Evolutionary conservation across 2,888 invertebrate species (phyloP).

Genomic region (Pycnomerus fuliginosus): DNA sequence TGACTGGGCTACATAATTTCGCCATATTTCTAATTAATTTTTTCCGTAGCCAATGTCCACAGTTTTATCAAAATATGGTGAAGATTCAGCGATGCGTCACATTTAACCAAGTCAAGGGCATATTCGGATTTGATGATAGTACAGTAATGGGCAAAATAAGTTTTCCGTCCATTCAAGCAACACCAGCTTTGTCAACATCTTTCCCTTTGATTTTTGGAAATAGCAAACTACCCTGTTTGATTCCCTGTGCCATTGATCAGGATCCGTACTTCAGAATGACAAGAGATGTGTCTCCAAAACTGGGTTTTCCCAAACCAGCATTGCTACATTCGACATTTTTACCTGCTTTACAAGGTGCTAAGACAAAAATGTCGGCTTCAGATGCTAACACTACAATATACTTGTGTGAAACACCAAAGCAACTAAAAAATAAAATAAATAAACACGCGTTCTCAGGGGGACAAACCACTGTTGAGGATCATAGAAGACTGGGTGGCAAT

Average conservation of each 20-base stretch:
- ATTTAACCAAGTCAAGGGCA: slow-evolving; percentile 96
- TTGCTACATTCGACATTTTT: slow-evolving; percentile 70
- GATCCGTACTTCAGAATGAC: slow-evolving; percentile 99
- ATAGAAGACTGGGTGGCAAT: slow-evolving; percentile 87
- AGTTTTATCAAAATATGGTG: slow-evolving; percentile 91
- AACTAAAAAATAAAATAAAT: slow-evolving; percentile 94
- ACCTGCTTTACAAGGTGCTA: slow-evolving; percentile 86
- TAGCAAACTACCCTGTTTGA: slow-evolving; percentile 77
- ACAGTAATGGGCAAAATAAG: slow-evolving; percentile 96
- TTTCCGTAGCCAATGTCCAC: slow-evolving; percentile 75
- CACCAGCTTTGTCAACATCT: slow-evolving; percentile 86
- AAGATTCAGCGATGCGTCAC: slow-evolving; percentile 93
- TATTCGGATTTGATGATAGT: slow-evolving; percentile 96
- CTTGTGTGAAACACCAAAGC: slow-evolving; percentile 92
- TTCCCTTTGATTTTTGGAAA: slow-evolving; percentile 89
- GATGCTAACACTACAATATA: slow-evolving; percentile 92
- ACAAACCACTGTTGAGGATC: slow-evolving; percentile 89
- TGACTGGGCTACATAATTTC: not conserved
- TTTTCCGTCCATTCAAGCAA: slow-evolving; percentile 96
- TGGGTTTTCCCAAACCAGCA: slow-evolving; percentile 85
- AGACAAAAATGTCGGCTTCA: slow-evolving; percentile 98
- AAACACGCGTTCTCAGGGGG: slow-evolving; percentile 99
- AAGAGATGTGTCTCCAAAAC: slow-evolving; percentile 92
- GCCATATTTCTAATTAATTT: slow-evolving; percentile 1
- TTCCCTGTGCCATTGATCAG: slow-evolving; percentile 99